Conservation (phyloP, 2,888 invertebrate genomes). For the Pseudococcus viburni region DNA sequence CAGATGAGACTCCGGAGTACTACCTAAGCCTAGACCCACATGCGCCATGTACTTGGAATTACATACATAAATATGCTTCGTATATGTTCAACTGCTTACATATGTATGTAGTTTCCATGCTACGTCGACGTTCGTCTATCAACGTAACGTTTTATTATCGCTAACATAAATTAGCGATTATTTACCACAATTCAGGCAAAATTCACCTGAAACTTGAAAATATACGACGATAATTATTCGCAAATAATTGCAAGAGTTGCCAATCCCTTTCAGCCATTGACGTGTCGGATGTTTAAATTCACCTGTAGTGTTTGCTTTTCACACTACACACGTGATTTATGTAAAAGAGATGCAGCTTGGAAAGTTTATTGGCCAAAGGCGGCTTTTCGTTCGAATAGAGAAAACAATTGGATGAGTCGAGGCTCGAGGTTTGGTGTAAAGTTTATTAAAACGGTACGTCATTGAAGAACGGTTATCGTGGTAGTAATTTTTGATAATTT, state of each 20-base stretch:
- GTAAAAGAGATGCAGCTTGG: background rate
- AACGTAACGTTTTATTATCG: background rate
- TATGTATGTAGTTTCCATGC: too few species aligned
- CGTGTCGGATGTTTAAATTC: background rate
- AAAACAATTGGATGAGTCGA: background rate
- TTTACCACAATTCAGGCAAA: background rate
- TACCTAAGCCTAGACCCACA: too few species aligned
- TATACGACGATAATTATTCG: background rate
- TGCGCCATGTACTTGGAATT: too few species aligned
- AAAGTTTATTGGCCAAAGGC: background rate
- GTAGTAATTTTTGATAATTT: constrained; percentile 24
- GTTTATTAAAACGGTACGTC: background rate
- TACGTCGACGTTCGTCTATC: too few species aligned
- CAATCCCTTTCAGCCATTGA: background rate
- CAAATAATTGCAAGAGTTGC: background rate
- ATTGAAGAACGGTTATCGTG: background rate
- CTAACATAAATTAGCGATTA: background rate
- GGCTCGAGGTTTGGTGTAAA: background rate
- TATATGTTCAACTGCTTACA: too few species aligned
- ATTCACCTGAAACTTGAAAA: background rate
- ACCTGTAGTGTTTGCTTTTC: background rate
- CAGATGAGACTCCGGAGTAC: too few species aligned
- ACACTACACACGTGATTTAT: background rate
- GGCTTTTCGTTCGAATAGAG: background rate
- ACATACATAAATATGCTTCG: too few species aligned